Evolutionary conservation across 1,140 invertebrate genomes (phyloP).

Genomic region (Manduca sexta): DNA sequence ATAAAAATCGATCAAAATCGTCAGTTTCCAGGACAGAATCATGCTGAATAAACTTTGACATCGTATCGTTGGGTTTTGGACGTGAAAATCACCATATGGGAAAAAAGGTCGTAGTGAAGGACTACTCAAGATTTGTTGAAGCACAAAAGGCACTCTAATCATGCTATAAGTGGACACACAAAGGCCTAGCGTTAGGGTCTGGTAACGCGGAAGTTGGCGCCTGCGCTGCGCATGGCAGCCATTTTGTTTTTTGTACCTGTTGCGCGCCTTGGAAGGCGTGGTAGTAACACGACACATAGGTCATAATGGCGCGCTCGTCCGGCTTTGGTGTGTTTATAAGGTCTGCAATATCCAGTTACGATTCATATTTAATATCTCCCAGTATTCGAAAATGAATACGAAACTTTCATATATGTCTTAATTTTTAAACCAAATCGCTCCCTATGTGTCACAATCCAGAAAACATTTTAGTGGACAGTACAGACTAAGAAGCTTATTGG

Average conservation of each 20-base stretch:
- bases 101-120: neutral
- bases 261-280: constrained; percentile 98
- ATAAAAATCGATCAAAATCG: neutral
- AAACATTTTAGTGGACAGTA: too few species aligned
- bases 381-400: too few species aligned
- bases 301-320: constrained; percentile 98
- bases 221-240: constrained; percentile 30
- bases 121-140: constrained; percentile 4
- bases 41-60: too few species aligned
- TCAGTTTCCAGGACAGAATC: too few species aligned
- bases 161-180: constrained; percentile 69
- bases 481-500: neutral
- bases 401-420: too few species aligned
- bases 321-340: constrained; percentile 98
- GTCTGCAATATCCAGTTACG: constrained; percentile 80
- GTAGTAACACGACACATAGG: constrained; percentile 99
- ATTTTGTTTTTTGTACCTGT: constrained; percentile 81
- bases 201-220: constrained; percentile 26
- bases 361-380: constrained; percentile 3
- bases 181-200: constrained; percentile 55
- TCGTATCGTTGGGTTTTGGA: neutral
- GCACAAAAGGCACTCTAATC: constrained; percentile 34
- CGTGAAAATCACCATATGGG: neutral
- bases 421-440: too few species aligned
- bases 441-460: too few species aligned